phyloP scores from a whole-genome alignment of 1,140 invertebrate genomes.

The Stratiolaelaps scimitus region DNA sequence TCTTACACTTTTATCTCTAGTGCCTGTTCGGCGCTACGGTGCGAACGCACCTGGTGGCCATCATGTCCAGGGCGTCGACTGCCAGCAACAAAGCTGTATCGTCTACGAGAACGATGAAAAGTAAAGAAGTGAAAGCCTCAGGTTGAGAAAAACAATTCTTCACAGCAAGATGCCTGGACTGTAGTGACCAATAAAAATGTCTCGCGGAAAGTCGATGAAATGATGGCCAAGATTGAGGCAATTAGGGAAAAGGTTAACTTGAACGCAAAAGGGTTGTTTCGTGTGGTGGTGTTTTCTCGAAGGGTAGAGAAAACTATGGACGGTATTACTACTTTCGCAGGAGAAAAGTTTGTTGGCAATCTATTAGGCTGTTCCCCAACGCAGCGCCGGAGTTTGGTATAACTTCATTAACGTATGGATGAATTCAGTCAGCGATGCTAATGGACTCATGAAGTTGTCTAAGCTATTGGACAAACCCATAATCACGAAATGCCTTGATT shows the following conservation, averaged over 20 bases:
- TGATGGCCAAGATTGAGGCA: background rate
- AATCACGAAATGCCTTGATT: background rate
- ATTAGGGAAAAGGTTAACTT: background rate
- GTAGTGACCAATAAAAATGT: background rate
- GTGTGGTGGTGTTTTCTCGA: background rate
- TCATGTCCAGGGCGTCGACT: too few species aligned
- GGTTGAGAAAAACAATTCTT: too few species aligned
- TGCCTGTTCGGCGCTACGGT: too few species aligned
- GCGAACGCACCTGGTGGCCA: too few species aligned
- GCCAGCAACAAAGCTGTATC: too few species aligned
- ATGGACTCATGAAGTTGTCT: background rate
- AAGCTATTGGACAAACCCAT: background rate
- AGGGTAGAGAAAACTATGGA: background rate
- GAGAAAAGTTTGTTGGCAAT: background rate
- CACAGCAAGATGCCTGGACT: slow-evolving; percentile 8
- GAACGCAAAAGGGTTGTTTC: background rate
- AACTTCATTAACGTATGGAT: background rate
- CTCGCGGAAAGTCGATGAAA: slow-evolving; percentile 1
- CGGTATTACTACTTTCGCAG: background rate
- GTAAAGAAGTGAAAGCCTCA: too few species aligned
- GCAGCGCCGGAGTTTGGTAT: background rate
- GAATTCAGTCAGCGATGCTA: background rate
- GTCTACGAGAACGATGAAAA: too few species aligned
- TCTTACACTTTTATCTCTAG: too few species aligned
- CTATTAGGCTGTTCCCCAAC: background rate